These are phyloP conservation scores for Chrysemys picta DNA, from an alignment of 2,113 vertebrate genomes.

Conservation along the genomic window DNA sequence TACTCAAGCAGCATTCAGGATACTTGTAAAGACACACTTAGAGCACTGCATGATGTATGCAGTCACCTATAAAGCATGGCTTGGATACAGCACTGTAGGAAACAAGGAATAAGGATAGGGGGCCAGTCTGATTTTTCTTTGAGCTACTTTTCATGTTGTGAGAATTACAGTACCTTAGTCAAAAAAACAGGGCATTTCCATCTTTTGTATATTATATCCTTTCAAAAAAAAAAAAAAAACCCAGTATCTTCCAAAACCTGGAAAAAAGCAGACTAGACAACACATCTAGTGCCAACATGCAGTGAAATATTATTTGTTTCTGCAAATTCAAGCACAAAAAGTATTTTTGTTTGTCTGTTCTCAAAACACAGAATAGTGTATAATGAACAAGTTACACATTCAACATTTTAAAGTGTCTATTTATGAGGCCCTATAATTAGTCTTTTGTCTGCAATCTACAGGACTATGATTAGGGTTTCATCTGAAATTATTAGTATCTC, in stretches of 20 bases:
- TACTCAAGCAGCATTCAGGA: slow-evolving; percentile 73
- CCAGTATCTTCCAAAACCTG: not conserved
- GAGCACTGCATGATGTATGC: slow-evolving; percentile 73
- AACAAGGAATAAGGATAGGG: slow-evolving; percentile 63
- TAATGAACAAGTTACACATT: slow-evolving; percentile 63
- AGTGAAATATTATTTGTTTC: slow-evolving; percentile 34
- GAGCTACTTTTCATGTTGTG: slow-evolving; percentile 76
- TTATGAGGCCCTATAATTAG: slow-evolving; percentile 71
- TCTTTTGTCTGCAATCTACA: slow-evolving; percentile 64
- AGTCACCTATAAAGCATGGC: slow-evolving; percentile 78
- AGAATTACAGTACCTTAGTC: slow-evolving; percentile 75
- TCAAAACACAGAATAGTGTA: slow-evolving; percentile 49
- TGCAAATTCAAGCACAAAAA: not conserved
- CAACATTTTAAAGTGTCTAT: slow-evolving; percentile 66
- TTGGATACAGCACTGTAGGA: slow-evolving; percentile 71
- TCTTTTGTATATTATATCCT: slow-evolving; percentile 52
- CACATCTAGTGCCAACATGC: not conserved
- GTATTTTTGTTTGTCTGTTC: slow-evolving; percentile 6
- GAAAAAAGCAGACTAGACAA: not conserved
- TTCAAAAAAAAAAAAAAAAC: not conserved
- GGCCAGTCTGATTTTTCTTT: slow-evolving; percentile 70
- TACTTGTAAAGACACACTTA: slow-evolving; percentile 77
- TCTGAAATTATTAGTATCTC: slow-evolving; percentile 16
- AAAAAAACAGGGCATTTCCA: slow-evolving; percentile 71
- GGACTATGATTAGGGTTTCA: slow-evolving; percentile 39